phyloP scores from a whole-genome alignment of 2,797 vertebrate genomes.

The Spondyliosoma cantharus region DNA sequence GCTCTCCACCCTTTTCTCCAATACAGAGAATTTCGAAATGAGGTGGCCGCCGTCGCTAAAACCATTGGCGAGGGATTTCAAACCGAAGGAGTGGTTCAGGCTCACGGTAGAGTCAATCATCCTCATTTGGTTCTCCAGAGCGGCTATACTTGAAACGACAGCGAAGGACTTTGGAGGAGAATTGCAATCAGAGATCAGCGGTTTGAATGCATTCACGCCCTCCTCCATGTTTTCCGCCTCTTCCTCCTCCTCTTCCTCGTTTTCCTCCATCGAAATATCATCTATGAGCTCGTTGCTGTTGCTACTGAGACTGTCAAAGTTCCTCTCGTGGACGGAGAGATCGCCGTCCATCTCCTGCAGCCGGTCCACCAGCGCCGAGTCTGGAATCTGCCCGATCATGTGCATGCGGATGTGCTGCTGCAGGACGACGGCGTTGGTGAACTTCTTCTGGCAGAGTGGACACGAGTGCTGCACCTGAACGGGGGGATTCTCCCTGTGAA shows the following conservation, averaged over 20 bases:
- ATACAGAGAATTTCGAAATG: constrained; percentile 84
- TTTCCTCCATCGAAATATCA: constrained; percentile 91
- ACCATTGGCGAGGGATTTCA: constrained; percentile 86
- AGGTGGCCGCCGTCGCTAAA: constrained; percentile 86
- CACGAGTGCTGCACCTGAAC: constrained; percentile 96
- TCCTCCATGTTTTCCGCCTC: constrained; percentile 80
- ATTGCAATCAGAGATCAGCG: constrained; percentile 82
- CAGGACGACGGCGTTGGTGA: constrained; percentile 95
- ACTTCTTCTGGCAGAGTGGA: constrained; percentile 98
- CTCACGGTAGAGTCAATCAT: constrained; percentile 89
- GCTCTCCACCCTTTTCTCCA: constrained; percentile 85
- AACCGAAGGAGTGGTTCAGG: constrained; percentile 83
- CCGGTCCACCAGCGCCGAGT: constrained; percentile 84
- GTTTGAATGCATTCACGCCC: constrained; percentile 78
- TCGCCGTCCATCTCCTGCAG: constrained; percentile 87
- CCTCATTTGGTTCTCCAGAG: constrained; percentile 93
- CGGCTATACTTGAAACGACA: constrained; percentile 88
- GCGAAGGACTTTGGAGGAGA: constrained; percentile 85
- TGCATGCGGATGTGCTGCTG: constrained; percentile 99
- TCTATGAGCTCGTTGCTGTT: constrained; percentile 89
- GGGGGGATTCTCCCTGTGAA: constrained; percentile 93
- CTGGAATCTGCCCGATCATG: constrained; percentile 94
- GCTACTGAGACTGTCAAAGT: constrained; percentile 88
- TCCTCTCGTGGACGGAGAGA: constrained; percentile 85
- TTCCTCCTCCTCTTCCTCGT: constrained; percentile 79